Conservation (phyloP, 2,797 vertebrate genomes). For the Microctenopoma lineatum region DNA sequence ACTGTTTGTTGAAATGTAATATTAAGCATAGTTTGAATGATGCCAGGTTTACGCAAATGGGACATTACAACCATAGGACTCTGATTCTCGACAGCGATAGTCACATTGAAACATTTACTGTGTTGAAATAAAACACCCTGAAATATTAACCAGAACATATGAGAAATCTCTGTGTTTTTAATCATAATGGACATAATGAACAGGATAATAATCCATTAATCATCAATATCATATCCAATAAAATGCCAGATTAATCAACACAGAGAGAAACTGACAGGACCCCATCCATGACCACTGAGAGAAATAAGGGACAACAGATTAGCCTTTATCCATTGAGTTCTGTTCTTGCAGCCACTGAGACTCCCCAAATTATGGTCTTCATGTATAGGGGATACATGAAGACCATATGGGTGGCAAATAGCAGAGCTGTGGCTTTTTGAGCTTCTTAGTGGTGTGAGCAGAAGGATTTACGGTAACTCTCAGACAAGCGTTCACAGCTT, state of each 20-base stretch:
- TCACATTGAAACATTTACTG: conserved; percentile 32
- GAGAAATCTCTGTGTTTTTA: conserved; percentile 66
- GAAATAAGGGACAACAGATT: conserved; percentile 76
- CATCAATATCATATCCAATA: conserved; percentile 79
- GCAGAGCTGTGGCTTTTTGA: conserved; percentile 83
- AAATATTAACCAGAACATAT: conserved; percentile 64
- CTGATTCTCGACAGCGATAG: not conserved
- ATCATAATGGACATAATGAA: conserved; percentile 49
- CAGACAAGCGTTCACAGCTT: conserved; percentile 89
- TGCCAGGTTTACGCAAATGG: not conserved
- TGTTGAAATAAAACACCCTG: conserved; percentile 48
- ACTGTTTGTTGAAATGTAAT: not conserved
- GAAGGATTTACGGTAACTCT: conserved; percentile 89
- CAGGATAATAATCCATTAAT: conserved; percentile 75
- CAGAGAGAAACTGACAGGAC: conserved; percentile 69
- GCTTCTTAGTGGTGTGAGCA: conserved; percentile 83
- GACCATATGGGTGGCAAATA: conserved; percentile 70
- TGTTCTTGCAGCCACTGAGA: conserved; percentile 78
- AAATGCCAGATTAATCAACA: conserved; percentile 74
- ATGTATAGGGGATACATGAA: conserved; percentile 64
- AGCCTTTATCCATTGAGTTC: conserved; percentile 78
- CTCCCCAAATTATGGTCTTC: conserved; percentile 78
- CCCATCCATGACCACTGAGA: conserved; percentile 64
- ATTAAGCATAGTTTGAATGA: not conserved
- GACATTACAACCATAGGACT: conserved; percentile 1